These are phyloP conservation scores for Linyphia triangularis DNA, from an alignment of 2,888 invertebrate species.

Conservation along the genomic window DNA sequence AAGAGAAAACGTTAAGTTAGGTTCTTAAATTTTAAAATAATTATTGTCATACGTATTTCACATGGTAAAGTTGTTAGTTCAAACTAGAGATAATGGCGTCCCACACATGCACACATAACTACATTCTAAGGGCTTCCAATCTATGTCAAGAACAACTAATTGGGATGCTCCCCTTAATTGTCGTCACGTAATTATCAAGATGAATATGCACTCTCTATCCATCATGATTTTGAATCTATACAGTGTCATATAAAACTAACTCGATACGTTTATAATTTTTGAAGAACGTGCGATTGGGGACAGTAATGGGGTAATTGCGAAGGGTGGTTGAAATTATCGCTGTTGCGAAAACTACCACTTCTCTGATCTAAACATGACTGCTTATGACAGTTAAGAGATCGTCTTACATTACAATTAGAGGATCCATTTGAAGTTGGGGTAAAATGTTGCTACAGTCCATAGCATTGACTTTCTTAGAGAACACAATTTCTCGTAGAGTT, in stretches of 20 bases:
- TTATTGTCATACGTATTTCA: too few relatives aligned
- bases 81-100: too few relatives aligned
- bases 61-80: too few relatives aligned
- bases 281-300: neutral
- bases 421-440: neutral
- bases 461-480: too few relatives aligned
- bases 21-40: too few relatives aligned
- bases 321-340: neutral
- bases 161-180: neutral
- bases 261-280: neutral
- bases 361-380: neutral
- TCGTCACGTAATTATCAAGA: neutral
- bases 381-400: neutral
- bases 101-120: too few relatives aligned
- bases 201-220: neutral
- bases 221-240: neutral
- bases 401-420: neutral
- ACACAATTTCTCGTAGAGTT: too few relatives aligned
- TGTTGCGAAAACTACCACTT: neutral
- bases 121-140: too few relatives aligned
- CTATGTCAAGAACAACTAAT: too few relatives aligned
- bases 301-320: neutral
- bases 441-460: too few relatives aligned
- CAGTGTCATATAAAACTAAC: neutral
- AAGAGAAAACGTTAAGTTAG: too few relatives aligned